Evolutionary conservation across 1,140 invertebrate genomes (phyloP).

Genomic region (Calosoma granatense): DNA sequence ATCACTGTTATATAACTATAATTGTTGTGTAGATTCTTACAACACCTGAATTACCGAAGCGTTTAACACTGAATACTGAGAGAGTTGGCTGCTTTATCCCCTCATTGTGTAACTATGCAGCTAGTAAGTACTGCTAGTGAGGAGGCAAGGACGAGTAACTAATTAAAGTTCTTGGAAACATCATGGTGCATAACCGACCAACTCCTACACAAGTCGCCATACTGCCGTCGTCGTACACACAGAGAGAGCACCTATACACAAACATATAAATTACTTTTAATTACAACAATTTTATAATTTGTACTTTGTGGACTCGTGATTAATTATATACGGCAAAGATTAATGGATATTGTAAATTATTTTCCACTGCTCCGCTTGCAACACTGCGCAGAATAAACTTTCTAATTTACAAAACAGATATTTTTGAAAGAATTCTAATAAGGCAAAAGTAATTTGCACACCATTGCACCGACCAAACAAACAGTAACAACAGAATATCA

Average conservation of each 20-base stretch:
- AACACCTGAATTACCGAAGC: no score
- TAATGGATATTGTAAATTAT: constrained; percentile 28
- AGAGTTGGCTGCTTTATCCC: no score
- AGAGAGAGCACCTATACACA: no score
- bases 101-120: no score
- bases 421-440: constrained; percentile 17
- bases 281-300: constrained; percentile 34
- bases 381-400: constrained; percentile 20
- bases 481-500: constrained; percentile 16
- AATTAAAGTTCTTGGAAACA: constrained; percentile 30
- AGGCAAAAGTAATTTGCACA: constrained; percentile 16
- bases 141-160: constrained; percentile 18
- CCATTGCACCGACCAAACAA: constrained; percentile 9
- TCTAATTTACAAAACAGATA: constrained; percentile 15
- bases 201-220: background rate
- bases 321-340: constrained; percentile 28
- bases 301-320: constrained; percentile 28
- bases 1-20: no score
- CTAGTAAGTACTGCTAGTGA: background rate
- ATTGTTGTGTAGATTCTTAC: no score
- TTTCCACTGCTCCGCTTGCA: constrained; percentile 22
- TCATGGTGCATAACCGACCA: constrained; percentile 26
- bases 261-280: constrained; percentile 34
- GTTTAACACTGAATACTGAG: no score
- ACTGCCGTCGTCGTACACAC: no score